Conservation (phyloP, 2,113 vertebrate species). For the Callionymus lyra region DNA sequence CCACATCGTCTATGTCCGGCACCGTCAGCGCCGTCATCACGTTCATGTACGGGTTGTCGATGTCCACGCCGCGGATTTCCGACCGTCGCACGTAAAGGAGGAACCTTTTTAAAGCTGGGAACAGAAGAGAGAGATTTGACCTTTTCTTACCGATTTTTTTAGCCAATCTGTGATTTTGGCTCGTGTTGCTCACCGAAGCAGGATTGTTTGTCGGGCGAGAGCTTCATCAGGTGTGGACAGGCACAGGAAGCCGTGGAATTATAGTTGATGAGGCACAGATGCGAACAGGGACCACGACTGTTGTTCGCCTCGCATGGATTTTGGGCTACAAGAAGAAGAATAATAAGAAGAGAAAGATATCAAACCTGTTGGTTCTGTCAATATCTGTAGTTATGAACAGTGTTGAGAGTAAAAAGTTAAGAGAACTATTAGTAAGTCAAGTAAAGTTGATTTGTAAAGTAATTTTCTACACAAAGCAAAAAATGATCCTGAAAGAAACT, state of each 20-base stretch:
- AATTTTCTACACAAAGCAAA: too few relatives aligned
- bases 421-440: too few relatives aligned
- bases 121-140: conserved; percentile 14
- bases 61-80: conserved; percentile 93
- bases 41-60: conserved; percentile 96
- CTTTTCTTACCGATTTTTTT: neutral
- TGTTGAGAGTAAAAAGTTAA: too few relatives aligned
- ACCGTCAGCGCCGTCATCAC: conserved; percentile 95
- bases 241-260: conserved; percentile 84
- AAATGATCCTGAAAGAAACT: too few relatives aligned
- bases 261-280: conserved; percentile 93
- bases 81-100: conserved; percentile 87
- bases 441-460: too few relatives aligned
- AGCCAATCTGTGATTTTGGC: too few relatives aligned
- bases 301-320: conserved; percentile 87
- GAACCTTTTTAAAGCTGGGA: conserved; percentile 85
- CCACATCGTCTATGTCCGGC: conserved; percentile 96
- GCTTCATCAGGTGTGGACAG: conserved; percentile 94
- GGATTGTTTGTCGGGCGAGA: conserved; percentile 80
- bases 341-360: neutral
- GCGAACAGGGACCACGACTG: conserved; percentile 87
- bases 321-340: conserved; percentile 64
- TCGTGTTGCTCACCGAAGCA: conserved; percentile 77
- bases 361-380: conserved; percentile 2
- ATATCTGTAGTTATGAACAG: too few relatives aligned